Conservation (phyloP, 2,888 invertebrate species). For the Molorchus minor region DNA sequence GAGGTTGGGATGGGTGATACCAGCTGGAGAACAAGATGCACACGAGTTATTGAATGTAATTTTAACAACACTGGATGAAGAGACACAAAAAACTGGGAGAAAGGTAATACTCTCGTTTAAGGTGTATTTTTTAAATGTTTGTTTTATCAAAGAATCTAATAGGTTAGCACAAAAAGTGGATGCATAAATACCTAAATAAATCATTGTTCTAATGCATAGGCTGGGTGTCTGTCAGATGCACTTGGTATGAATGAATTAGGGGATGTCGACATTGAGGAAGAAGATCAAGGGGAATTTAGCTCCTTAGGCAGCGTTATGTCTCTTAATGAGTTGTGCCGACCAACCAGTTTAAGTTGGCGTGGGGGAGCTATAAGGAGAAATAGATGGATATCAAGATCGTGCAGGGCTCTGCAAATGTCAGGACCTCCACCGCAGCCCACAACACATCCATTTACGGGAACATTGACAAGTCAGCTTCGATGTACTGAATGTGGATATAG, state of each 20-base stretch:
- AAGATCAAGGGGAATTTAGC: conserved; percentile 50
- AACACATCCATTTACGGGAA: conserved; percentile 77
- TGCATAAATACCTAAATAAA: too few species aligned
- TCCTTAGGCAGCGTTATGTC: conserved; percentile 60
- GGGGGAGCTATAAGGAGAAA: conserved; percentile 56
- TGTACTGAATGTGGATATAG: conserved; percentile 78
- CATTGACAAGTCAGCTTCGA: conserved; percentile 78
- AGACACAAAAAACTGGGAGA: conserved; percentile 70
- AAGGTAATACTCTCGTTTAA: conserved; percentile 63
- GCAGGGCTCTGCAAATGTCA: conserved; percentile 65
- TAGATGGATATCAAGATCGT: conserved; percentile 63
- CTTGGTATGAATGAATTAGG: conserved; percentile 65
- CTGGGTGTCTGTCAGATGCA: conserved; percentile 81
- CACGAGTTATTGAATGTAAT: conserved; percentile 92
- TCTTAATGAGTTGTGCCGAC: conserved; percentile 59
- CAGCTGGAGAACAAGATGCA: conserved; percentile 91
- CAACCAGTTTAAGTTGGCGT: conserved; percentile 57
- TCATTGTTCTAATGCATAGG: too few species aligned
- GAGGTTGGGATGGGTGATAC: conserved; percentile 85
- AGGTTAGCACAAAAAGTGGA: too few species aligned
- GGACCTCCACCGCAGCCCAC: conserved; percentile 64
- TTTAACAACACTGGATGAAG: conserved; percentile 89
- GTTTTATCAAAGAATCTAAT: too few species aligned
- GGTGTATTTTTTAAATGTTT: too few species aligned
- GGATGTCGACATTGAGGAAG: conserved; percentile 54